A percentile compares a stretch with the other conserved stretches of the same genome.
phyloP scores from a whole-genome alignment of 1,140 invertebrate genomes.

The Cherax quadricarinatus region DNA sequence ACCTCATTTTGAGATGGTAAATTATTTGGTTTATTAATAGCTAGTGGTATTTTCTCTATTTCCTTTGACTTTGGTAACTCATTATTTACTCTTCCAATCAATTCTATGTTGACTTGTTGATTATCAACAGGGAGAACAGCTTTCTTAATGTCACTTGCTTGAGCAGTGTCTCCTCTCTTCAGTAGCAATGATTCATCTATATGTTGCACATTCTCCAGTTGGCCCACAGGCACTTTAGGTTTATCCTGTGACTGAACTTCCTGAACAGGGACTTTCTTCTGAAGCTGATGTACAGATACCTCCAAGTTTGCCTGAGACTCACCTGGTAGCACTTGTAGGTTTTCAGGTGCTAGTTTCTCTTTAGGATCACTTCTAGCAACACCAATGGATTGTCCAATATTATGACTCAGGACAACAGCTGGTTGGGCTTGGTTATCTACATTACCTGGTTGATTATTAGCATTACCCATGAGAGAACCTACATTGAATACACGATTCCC shows the following conservation, averaged over 20 bases:
- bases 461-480: not conserved
- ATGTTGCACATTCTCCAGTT: not conserved
- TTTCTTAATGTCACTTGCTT: not conserved
- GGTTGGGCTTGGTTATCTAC: not conserved
- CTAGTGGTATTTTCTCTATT: not conserved
- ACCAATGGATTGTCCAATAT: not conserved
- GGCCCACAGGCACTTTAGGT: not conserved
- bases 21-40: not conserved
- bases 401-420: not conserved
- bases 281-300: not conserved
- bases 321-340: not conserved
- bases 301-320: too few relatives aligned
- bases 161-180: not conserved
- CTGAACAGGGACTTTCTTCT: not conserved
- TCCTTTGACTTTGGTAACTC: not conserved
- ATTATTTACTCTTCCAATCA: not conserved
- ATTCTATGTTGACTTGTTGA: not conserved
- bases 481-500: not conserved
- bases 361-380: not conserved
- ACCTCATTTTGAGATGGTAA: not conserved
- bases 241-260: not conserved
- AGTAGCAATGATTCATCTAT: not conserved
- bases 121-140: not conserved
- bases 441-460: not conserved
- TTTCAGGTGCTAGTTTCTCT: not conserved